These are phyloP conservation scores for Bhutanitis thaidina DNA, from an alignment of 2,888 invertebrate genomes.

Conservation along the genomic window DNA sequence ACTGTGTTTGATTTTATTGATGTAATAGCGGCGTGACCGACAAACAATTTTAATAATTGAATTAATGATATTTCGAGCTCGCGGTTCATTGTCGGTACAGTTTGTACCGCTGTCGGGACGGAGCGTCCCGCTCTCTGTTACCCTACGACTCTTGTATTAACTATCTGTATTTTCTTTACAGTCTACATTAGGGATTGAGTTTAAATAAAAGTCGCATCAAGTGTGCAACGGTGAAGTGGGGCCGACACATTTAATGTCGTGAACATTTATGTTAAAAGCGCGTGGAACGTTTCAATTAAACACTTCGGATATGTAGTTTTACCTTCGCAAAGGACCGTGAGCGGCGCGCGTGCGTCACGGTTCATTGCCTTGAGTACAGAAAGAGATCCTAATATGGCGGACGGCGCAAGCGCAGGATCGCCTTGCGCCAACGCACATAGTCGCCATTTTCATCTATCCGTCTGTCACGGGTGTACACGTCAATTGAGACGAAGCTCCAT, in stretches of 20 bases:
- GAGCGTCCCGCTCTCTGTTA: too few relatives aligned
- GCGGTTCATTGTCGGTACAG: too few relatives aligned
- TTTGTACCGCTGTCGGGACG: too few relatives aligned
- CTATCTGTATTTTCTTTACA: too few relatives aligned
- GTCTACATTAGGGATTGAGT: too few relatives aligned
- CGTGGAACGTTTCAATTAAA: conserved; percentile 27
- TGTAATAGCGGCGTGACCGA: too few relatives aligned
- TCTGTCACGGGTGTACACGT: conserved; percentile 52
- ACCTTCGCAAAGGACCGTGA: conserved; percentile 24
- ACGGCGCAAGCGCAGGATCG: conserved; percentile 55
- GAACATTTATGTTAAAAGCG: background rate
- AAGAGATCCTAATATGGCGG: conserved; percentile 73
- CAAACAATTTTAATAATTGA: too few relatives aligned
- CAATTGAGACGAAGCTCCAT: conserved; percentile 27
- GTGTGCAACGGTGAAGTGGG: too few relatives aligned
- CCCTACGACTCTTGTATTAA: too few relatives aligned
- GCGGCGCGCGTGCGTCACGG: conserved; percentile 61
- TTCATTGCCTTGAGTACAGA: conserved; percentile 76
- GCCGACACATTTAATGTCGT: background rate
- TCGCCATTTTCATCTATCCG: conserved; percentile 57
- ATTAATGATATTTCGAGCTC: too few relatives aligned
- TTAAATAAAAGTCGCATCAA: too few relatives aligned
- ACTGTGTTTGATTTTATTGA: too few relatives aligned
- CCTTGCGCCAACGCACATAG: conserved; percentile 67
- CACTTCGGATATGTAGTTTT: conserved; percentile 23